Conservation (phyloP, 2,113 vertebrate genomes). For the Pachypanchax playfairii region DNA sequence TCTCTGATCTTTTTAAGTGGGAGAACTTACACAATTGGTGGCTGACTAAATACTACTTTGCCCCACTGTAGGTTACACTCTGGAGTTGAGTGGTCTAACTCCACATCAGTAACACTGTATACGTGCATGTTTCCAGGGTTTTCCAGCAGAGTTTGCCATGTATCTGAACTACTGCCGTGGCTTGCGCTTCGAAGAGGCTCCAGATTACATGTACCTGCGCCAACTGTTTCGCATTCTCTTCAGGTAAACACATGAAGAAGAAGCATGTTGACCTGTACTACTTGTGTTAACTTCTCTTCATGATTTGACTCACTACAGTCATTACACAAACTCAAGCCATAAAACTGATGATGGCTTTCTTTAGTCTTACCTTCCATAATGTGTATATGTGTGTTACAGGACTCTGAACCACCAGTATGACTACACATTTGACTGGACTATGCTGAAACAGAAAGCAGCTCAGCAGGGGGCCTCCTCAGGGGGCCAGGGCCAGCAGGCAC, state of each 20-base stretch:
- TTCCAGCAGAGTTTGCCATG: constrained; percentile 99
- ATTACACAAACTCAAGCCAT: no score
- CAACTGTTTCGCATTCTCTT: constrained; percentile 99
- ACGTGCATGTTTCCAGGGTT: constrained; percentile 80
- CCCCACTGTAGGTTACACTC: background rate
- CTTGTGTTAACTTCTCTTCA: no score
- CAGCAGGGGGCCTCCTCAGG: constrained; percentile 98
- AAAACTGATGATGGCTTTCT: no score
- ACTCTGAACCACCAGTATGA: constrained; percentile 99
- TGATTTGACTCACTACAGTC: no score
- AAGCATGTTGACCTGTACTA: background rate
- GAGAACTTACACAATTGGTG: no score
- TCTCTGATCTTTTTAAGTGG: no score
- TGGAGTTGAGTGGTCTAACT: no score
- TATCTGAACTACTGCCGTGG: constrained; percentile 99
- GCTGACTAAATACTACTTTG: no score
- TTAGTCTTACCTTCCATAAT: background rate
- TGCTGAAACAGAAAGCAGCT: constrained; percentile 99
- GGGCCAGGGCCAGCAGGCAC: constrained; percentile 98
- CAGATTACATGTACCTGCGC: constrained; percentile 99
- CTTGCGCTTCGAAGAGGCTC: constrained; percentile 97
- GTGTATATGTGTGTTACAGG: constrained; percentile 71
- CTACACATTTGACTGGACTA: constrained; percentile 99
- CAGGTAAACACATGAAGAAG: constrained; percentile 80
- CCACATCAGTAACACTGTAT: background rate